Evolutionary conservation across 2,113 vertebrate genomes (phyloP).

Genomic region (Euleptes europaea): DNA sequence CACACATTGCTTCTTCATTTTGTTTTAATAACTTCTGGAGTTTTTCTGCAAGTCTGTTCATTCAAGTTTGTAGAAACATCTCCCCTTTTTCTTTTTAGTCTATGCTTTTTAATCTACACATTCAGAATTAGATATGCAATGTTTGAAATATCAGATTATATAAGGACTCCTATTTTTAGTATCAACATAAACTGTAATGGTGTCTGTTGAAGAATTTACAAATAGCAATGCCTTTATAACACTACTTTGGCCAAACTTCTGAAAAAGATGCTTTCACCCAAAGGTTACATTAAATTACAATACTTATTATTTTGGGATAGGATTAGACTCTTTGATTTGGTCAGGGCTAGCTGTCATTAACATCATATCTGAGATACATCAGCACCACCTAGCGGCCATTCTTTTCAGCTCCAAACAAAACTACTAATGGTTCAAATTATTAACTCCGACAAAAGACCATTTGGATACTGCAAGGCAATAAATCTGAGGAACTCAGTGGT

Average conservation of each 20-base stretch:
- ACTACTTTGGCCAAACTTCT: background rate
- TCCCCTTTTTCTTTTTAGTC: no score
- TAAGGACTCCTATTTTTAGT: background rate
- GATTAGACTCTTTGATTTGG: background rate
- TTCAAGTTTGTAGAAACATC: no score
- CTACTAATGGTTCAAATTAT: background rate
- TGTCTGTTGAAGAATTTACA: background rate
- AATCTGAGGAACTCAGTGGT: background rate
- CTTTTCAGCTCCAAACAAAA: background rate
- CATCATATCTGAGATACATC: background rate
- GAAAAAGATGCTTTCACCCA: background rate
- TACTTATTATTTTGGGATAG: background rate
- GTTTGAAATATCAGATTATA: background rate
- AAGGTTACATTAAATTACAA: background rate
- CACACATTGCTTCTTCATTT: no score
- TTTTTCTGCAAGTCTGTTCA: no score
- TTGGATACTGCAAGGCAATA: background rate
- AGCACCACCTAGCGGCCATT: conserved; percentile 57
- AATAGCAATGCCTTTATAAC: background rate
- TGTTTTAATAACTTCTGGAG: no score
- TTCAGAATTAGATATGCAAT: no score
- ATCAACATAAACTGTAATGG: background rate
- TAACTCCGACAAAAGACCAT: background rate
- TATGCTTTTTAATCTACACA: no score
- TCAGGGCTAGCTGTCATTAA: fast-evolving